These are phyloP conservation scores for Orthonychiurus folsomi DNA, from an alignment of 2,888 invertebrate species.

Conservation along the genomic window DNA sequence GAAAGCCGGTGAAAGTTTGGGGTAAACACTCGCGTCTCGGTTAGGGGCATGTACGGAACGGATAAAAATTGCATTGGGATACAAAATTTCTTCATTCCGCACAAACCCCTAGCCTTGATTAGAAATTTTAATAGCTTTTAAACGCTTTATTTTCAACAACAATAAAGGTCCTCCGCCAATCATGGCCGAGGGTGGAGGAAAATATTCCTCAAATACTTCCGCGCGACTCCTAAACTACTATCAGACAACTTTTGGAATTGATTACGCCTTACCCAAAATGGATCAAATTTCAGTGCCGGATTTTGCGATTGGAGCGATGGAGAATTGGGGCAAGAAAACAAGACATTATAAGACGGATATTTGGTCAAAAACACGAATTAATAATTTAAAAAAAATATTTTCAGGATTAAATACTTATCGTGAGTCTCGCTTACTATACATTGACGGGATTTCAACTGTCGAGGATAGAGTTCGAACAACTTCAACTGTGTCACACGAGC, in stretches of 20 bases:
- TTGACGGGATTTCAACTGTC: slow-evolving; percentile 20
- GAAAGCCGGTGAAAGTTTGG: slow-evolving; percentile 26
- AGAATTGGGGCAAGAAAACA: slow-evolving; percentile 32
- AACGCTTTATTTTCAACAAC: no score
- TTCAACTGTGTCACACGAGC: slow-evolving; percentile 29
- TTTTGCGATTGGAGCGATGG: slow-evolving; percentile 23
- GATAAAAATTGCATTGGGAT: no score
- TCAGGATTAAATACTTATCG: background rate
- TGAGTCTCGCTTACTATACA: slow-evolving; percentile 19
- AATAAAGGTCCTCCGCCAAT: slow-evolving; percentile 32
- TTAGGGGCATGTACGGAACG: no score
- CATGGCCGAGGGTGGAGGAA: slow-evolving; percentile 16
- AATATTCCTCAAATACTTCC: background rate
- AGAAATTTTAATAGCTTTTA: no score
- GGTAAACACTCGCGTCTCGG: no score
- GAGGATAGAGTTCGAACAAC: slow-evolving; percentile 24
- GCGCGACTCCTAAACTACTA: slow-evolving; percentile 12
- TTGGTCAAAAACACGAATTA: background rate
- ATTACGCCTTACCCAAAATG: slow-evolving; percentile 32
- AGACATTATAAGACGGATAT: no score
- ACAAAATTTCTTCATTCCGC: no score
- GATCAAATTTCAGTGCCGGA: slow-evolving; percentile 29
- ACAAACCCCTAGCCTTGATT: no score
- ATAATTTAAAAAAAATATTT: background rate
- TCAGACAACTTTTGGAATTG: slow-evolving; percentile 20